Evolutionary conservation across 1,140 invertebrate species (phyloP).

Genomic region (Drosophila cardini): DNA sequence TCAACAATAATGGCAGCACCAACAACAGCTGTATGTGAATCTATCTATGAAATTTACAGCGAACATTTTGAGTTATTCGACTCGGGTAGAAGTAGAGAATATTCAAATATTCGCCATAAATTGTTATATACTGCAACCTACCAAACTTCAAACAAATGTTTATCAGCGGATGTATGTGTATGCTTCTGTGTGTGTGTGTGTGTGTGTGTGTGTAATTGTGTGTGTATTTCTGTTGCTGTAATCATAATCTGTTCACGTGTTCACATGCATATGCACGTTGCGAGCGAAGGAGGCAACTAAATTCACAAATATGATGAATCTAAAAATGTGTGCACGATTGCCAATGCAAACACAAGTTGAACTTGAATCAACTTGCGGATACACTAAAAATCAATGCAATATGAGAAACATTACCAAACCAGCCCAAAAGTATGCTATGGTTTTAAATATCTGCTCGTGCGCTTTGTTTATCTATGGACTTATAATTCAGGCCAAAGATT

Average conservation of each 20-base stretch:
- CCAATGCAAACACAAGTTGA: not conserved
- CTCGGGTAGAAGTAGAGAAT: not conserved
- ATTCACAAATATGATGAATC: slow-evolving; percentile 9
- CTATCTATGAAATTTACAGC: not conserved
- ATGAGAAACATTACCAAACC: no score
- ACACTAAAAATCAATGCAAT: not conserved
- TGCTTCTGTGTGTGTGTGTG: not conserved
- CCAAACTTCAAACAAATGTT: slow-evolving; percentile 1
- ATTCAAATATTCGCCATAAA: slow-evolving; percentile 18
- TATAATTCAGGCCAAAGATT: no score
- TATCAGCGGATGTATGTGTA: not conserved
- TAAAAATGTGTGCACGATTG: slow-evolving; percentile 23
- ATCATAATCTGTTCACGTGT: slow-evolving; percentile 73
- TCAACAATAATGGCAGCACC: slow-evolving; percentile 2
- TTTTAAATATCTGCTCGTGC: no score
- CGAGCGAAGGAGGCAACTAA: slow-evolving; percentile 17
- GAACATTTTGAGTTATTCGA: slow-evolving; percentile 2
- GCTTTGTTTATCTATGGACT: no score
- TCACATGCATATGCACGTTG: slow-evolving; percentile 29
- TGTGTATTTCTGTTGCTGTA: slow-evolving; percentile 45
- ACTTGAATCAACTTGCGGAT: not conserved
- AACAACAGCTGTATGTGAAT: slow-evolving; percentile 28
- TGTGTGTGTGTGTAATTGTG: slow-evolving; percentile 2
- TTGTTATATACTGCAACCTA: slow-evolving; percentile 13
- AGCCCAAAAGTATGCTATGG: no score